A percentile compares a stretch with the other conserved stretches of the same genome.
These are phyloP conservation scores for Alentia gelatinosa DNA, from an alignment of 2,888 invertebrate species.

Conservation along the genomic window DNA sequence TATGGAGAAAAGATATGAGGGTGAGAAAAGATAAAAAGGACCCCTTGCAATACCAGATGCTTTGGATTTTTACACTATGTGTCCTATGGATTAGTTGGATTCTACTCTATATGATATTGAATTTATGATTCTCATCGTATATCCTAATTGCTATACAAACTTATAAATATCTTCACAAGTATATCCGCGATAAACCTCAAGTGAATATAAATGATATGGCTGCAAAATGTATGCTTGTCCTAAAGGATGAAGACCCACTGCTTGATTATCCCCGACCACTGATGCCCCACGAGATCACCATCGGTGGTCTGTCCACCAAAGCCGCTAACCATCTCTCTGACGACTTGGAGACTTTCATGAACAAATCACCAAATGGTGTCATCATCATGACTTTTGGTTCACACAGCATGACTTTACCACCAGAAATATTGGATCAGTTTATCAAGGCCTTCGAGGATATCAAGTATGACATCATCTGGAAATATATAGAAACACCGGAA, in stretches of 20 bases:
- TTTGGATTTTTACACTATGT: background rate
- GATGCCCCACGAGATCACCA: conserved; percentile 58
- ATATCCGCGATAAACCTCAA: conserved; percentile 51
- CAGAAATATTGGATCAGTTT: background rate
- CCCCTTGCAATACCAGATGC: background rate
- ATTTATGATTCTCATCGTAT: no score
- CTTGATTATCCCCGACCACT: conserved; percentile 58
- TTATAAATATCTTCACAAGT: background rate
- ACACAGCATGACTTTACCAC: background rate
- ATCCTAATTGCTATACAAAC: background rate
- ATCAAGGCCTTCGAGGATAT: background rate
- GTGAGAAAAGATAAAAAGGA: background rate
- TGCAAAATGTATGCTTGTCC: conserved; percentile 25
- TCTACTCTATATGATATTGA: background rate
- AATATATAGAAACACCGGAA: background rate
- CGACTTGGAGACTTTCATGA: conserved; percentile 48
- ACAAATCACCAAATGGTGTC: conserved; percentile 15
- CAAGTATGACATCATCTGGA: background rate
- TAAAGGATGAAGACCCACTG: conserved; percentile 53
- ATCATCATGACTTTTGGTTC: conserved; percentile 59
- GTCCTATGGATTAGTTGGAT: background rate
- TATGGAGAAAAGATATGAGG: background rate
- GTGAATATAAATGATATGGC: conserved; percentile 10
- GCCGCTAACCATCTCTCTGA: conserved; percentile 54
- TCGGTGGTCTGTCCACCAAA: conserved; percentile 55